A percentile compares a stretch with the other conserved stretches of the same genome.
phyloP scores from a whole-genome alignment of 2,888 invertebrate species.

The Netelia melanura region DNA sequence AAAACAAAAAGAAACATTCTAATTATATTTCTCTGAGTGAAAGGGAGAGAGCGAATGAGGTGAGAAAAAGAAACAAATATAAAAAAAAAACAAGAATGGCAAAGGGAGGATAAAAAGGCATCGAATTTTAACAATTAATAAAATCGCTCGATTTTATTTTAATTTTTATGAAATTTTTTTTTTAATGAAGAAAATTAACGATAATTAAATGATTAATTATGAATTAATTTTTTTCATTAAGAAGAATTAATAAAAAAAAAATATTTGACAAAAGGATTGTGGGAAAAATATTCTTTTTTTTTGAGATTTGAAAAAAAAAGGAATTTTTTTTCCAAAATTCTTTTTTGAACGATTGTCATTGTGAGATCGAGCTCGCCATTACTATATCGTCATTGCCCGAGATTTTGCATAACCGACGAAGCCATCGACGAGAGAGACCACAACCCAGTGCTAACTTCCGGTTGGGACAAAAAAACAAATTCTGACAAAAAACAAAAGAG shows the following conservation, averaged over 20 bases:
- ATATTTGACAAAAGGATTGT: no score
- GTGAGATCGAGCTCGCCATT: conserved; percentile 1
- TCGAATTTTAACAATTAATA: conserved; percentile 4
- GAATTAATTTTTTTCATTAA: neutral
- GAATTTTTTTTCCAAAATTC: neutral
- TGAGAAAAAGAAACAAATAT: neutral
- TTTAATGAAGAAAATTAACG: neutral
- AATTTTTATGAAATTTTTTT: neutral
- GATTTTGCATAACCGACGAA: neutral
- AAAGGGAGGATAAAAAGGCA: neutral
- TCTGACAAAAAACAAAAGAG: neutral
- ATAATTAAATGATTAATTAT: neutral
- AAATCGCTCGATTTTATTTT: neutral
- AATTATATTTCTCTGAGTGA: neutral
- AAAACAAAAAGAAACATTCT: neutral
- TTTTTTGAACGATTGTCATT: neutral
- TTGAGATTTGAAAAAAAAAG: no score
- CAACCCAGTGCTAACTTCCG: neutral
- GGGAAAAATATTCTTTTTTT: no score
- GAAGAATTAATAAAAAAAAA: neutral
- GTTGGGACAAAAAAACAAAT: neutral
- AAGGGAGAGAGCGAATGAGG: neutral
- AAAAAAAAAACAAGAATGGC: neutral
- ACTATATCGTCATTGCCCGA: conserved; percentile 5
- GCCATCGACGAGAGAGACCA: neutral